Evolutionary conservation across 2,113 vertebrate species (phyloP).

Genomic region (Fukomys damarensis): DNA sequence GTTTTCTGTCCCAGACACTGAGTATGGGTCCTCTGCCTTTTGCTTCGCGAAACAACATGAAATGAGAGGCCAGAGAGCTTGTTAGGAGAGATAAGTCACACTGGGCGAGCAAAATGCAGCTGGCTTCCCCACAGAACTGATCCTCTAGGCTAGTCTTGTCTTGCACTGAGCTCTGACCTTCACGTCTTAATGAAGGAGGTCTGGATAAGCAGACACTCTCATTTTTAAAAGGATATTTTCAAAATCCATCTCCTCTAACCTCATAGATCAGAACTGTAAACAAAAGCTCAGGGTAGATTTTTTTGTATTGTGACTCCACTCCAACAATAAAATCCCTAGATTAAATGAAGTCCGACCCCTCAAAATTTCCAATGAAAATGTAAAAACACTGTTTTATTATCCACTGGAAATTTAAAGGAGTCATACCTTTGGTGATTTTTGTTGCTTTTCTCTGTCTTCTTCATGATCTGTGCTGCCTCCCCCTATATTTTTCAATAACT

Average conservation of each 20-base stretch:
- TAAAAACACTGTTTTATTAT: neutral
- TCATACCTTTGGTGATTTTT: neutral
- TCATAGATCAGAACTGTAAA: neutral
- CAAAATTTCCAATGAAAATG: conserved; percentile 17
- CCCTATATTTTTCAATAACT: neutral
- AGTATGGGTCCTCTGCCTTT: neutral
- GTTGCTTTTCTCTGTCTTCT: neutral
- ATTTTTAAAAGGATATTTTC: neutral
- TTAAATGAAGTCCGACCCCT: neutral
- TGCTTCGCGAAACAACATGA: neutral
- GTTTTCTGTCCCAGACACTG: neutral
- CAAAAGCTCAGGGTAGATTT: neutral
- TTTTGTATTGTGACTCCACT: neutral
- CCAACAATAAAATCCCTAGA: neutral
- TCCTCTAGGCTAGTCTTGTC: neutral
- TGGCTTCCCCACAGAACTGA: neutral
- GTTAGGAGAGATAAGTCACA: neutral
- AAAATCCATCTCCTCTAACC: neutral
- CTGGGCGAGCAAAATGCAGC: neutral
- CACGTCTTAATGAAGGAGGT: neutral
- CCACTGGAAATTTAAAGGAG: neutral
- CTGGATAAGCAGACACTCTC: neutral
- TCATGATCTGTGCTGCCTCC: neutral
- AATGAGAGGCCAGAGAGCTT: neutral
- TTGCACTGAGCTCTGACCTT: neutral